phyloP scores from a whole-genome alignment of 2,797 vertebrate genomes.

The Natrix natrix region DNA sequence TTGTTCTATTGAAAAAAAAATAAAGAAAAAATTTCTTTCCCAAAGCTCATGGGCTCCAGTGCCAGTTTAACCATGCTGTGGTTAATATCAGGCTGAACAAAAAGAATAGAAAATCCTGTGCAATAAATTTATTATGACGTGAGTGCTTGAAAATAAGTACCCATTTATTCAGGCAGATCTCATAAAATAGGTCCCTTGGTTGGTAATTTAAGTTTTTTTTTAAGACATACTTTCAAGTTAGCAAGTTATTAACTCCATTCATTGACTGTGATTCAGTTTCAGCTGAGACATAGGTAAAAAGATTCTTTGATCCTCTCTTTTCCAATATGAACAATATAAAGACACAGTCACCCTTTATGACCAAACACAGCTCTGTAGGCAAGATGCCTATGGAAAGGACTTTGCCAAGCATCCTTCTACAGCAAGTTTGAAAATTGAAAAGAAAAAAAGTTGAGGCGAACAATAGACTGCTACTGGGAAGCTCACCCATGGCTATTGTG shows the following conservation, averaged over 20 bases:
- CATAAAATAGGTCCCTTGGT: neutral
- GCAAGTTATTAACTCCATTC: neutral
- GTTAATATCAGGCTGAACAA: neutral
- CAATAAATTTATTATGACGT: neutral
- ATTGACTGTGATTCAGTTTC: neutral
- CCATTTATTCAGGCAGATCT: neutral
- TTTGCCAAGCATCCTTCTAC: neutral
- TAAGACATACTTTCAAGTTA: neutral
- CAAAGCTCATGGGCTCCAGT: neutral
- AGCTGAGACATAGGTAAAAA: neutral
- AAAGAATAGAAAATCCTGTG: neutral
- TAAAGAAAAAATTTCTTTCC: neutral
- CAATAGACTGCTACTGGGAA: neutral
- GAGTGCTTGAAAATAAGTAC: neutral
- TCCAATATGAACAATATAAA: neutral
- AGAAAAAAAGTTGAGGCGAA: neutral
- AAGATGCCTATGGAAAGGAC: neutral
- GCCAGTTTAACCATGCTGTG: neutral
- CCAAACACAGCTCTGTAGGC: neutral
- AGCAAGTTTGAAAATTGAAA: neutral
- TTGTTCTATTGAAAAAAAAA: neutral
- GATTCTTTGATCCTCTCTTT: neutral
- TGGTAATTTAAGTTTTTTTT: neutral
- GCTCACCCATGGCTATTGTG: neutral
- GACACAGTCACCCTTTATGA: neutral